Evolutionary conservation across 2,888 invertebrate genomes (phyloP).

Genomic region (Belgica antarctica): DNA sequence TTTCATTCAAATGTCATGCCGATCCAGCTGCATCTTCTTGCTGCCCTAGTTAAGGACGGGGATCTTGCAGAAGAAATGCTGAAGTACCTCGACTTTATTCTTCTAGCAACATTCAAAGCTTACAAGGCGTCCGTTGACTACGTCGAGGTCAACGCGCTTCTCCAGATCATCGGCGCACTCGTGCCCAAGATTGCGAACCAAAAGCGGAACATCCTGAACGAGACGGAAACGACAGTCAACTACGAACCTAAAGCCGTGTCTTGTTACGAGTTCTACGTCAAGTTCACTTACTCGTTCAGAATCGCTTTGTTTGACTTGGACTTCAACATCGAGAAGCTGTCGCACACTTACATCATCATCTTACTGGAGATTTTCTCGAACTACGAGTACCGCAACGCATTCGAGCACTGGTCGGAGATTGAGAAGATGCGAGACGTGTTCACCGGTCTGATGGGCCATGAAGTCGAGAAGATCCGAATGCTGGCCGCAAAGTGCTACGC

Average conservation of each 20-base stretch:
- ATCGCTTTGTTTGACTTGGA: slow-evolving; percentile 18
- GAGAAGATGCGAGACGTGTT: background rate
- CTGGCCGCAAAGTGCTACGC: slow-evolving; percentile 22
- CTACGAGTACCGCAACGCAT: background rate
- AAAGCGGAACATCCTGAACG: slow-evolving; percentile 14
- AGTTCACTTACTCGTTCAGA: background rate
- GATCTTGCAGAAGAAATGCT: slow-evolving; percentile 22
- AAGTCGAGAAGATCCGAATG: slow-evolving; percentile 3
- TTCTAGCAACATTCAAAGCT: slow-evolving; percentile 12
- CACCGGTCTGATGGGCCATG: background rate
- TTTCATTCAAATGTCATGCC: background rate
- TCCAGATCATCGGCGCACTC: slow-evolving; percentile 19
- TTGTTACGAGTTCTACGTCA: slow-evolving; percentile 22
- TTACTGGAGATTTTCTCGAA: slow-evolving; percentile 18
- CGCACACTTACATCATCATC: slow-evolving; percentile 4
- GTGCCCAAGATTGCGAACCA: slow-evolving; percentile 23
- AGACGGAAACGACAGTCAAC: background rate
- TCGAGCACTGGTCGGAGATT: background rate
- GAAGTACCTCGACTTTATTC: slow-evolving; percentile 11
- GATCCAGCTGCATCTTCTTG: slow-evolving; percentile 25
- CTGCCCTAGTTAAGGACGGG: slow-evolving; percentile 13
- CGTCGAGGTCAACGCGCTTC: slow-evolving; percentile 12
- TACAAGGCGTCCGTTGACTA: background rate
- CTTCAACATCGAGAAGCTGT: background rate
- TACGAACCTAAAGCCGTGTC: slow-evolving; percentile 31